A percentile compares a stretch with the other conserved stretches of the same genome.
phyloP scores from a whole-genome alignment of 2,113 vertebrate genomes.

The human (Homo sapiens) region GRCh38 chr2:58370001-58370500 shows the following conservation, averaged over 20 bases:
- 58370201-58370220: slow-evolving; percentile 11
- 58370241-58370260: background rate
- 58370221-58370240: slow-evolving; percentile 13
- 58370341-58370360: background rate
- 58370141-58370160: slow-evolving; percentile 49
- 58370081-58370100: slow-evolving; percentile 16
- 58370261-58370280: slow-evolving; percentile 30
- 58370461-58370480: background rate
- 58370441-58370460: background rate
- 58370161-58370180: background rate
- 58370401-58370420: background rate
- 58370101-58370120: slow-evolving; percentile 26
- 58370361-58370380: background rate
- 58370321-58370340: slow-evolving; percentile 6
- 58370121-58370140: background rate
- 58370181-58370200: background rate
- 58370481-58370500: background rate
- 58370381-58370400: background rate
- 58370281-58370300: slow-evolving; percentile 17
- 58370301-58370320: slow-evolving; percentile 16
- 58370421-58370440: background rate
- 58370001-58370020: slow-evolving; percentile 48
- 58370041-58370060: slow-evolving; percentile 54
- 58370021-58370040: slow-evolving; percentile 27
- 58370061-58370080: slow-evolving; percentile 27